Percentiles rank a stretch among this genome's conserved stretches.
Evolutionary conservation across 2,797 vertebrate genomes (phyloP).

Genomic region (Chelonia mydas): DNA sequence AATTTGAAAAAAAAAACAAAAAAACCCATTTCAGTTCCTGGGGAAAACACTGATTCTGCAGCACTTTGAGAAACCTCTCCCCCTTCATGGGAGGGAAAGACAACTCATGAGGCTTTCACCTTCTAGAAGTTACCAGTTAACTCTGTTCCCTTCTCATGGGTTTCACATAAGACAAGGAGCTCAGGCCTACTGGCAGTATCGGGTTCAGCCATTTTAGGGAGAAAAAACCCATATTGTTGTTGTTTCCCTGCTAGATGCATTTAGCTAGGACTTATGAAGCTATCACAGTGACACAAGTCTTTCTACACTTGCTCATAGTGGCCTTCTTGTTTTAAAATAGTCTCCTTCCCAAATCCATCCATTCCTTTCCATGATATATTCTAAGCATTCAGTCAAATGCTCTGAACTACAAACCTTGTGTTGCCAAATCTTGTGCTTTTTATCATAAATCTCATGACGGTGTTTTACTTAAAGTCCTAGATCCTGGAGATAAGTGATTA

Average conservation of each 20-base stretch:
- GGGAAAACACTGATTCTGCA: background rate
- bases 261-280: background rate
- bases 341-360: background rate
- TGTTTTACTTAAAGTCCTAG: background rate
- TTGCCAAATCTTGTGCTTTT: background rate
- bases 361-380: background rate
- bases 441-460: background rate
- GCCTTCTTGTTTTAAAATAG: background rate
- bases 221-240: rapidly evolving
- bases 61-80: background rate
- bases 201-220: background rate
- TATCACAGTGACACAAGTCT: rapidly evolving
- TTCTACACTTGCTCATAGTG: background rate
- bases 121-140: background rate
- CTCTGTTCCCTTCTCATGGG: background rate
- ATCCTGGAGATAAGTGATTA: background rate
- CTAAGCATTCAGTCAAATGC: background rate
- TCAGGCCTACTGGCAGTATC: background rate
- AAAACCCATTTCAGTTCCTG: no score
- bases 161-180: background rate
- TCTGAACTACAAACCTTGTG: background rate
- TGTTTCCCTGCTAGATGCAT: background rate
- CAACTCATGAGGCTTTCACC: background rate
- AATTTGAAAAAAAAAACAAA: no score
- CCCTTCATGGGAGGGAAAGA: conserved; percentile 9